phyloP scores from a whole-genome alignment of 2,888 invertebrate genomes.

The Camptogramma bilineatum region DNA sequence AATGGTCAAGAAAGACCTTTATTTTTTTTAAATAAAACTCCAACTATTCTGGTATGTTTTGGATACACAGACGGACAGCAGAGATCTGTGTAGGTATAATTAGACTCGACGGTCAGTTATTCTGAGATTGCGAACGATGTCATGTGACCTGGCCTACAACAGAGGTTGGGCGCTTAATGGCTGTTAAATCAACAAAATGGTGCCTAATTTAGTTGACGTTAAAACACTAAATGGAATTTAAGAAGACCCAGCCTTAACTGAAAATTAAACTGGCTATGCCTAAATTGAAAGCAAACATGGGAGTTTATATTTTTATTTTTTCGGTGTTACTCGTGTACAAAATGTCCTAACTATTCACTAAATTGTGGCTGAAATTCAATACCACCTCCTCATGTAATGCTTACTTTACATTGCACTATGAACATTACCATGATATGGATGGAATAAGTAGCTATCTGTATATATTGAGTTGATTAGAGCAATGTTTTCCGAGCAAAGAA shows the following conservation, averaged over 20 bases:
- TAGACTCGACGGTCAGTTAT: slow-evolving; percentile 78
- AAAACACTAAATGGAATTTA: background rate
- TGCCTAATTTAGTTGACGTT: slow-evolving; percentile 2
- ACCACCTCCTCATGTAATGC: no score
- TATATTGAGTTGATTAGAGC: slow-evolving; percentile 6
- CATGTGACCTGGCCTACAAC: slow-evolving; percentile 67
- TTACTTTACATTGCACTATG: no score
- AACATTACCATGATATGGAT: background rate
- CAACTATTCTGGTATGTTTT: slow-evolving; percentile 37
- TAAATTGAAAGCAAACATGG: no score
- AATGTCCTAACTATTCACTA: no score
- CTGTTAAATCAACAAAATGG: slow-evolving; percentile 22
- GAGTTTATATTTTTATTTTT: no score
- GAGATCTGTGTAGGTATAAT: slow-evolving; percentile 66
- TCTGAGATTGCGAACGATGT: slow-evolving; percentile 73
- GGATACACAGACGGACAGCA: slow-evolving; percentile 49
- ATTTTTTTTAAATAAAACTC: slow-evolving; percentile 12
- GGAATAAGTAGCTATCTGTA: background rate
- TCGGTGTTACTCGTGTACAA: no score
- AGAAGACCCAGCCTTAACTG: background rate
- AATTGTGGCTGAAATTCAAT: no score
- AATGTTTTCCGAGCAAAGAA: slow-evolving; percentile 22
- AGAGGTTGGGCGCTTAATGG: slow-evolving; percentile 47
- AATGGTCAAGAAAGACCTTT: no score
- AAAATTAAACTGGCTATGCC: no score